A percentile compares a stretch with the other conserved stretches of the same genome.
These are phyloP conservation scores for Alligator sinensis DNA, from an alignment of 2,113 vertebrate genomes.

Conservation along the genomic window DNA sequence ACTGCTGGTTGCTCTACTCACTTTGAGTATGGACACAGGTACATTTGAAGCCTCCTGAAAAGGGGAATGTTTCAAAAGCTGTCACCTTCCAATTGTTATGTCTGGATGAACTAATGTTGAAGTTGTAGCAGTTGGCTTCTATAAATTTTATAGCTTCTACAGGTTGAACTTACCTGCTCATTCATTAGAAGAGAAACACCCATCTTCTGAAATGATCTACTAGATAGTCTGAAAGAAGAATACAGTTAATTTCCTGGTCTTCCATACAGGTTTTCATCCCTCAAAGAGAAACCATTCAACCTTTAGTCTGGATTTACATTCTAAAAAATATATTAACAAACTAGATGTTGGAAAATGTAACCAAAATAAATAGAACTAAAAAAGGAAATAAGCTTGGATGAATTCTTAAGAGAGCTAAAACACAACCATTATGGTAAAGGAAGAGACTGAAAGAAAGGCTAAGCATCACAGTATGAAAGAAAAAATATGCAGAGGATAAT, in stretches of 20 bases:
- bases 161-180: not conserved
- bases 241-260: accelerated
- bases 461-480: not conserved
- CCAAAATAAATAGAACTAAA: not conserved
- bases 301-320: not conserved
- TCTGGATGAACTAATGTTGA: too few species aligned
- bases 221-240: not conserved
- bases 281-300: not conserved
- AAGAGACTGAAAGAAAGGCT: not conserved
- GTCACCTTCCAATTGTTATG: too few species aligned
- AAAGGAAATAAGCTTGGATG: not conserved
- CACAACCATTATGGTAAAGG: not conserved
- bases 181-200: not conserved
- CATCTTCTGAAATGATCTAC: not conserved
- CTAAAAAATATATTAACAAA: not conserved
- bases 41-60: too few species aligned
- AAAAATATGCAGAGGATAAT: not conserved
- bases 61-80: too few species aligned
- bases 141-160: not conserved
- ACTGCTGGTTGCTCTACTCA: not conserved
- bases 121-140: not conserved
- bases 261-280: accelerated
- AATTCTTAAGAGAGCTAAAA: not conserved
- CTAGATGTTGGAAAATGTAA: not conserved
- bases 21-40: too few species aligned